These are phyloP conservation scores for Aurelia coerulea DNA, from an alignment of 30 jellyfish, hydroid and myxozoan species.

Conservation along the genomic window DNA sequence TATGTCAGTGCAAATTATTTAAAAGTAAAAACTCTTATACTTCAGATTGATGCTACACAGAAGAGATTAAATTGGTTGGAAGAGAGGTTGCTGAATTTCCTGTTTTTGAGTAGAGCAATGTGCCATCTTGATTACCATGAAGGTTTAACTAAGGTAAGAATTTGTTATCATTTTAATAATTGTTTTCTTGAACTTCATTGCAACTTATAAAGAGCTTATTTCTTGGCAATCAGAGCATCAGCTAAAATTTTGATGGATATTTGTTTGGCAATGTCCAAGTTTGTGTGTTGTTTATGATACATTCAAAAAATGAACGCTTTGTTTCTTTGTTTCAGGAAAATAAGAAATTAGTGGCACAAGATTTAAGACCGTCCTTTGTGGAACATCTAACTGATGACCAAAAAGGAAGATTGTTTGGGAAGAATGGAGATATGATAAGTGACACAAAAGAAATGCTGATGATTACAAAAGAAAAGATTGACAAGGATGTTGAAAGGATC, in stretches of 20 bases:
- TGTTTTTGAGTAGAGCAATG: constrained; percentile 43
- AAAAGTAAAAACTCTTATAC: background rate
- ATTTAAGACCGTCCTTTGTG: constrained; percentile 2
- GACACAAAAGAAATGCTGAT: constrained; percentile 1
- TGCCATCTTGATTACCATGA: constrained; percentile 49
- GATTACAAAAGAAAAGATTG: constrained; percentile 31
- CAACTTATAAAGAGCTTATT: too few relatives aligned
- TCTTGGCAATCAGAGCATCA: too few relatives aligned
- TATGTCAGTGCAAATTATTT: background rate
- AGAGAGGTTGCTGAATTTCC: constrained; percentile 27
- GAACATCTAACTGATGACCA: constrained; percentile 23
- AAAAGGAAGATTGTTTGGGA: constrained; percentile 24
- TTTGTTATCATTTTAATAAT: background rate
- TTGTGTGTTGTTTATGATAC: too few relatives aligned
- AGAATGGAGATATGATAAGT: background rate
- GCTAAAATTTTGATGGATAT: too few relatives aligned
- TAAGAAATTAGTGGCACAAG: background rate
- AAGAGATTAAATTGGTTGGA: constrained; percentile 58
- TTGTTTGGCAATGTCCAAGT: too few relatives aligned
- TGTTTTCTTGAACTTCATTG: background rate
- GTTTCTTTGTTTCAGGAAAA: background rate
- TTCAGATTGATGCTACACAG: constrained; percentile 37
- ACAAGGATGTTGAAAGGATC: constrained; percentile 21
- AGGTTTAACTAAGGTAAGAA: constrained; percentile 3
- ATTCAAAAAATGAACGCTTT: too few relatives aligned